These are phyloP conservation scores for Stratiolaelaps scimitus DNA, from an alignment of 1,140 invertebrate species.

Conservation along the genomic window DNA sequence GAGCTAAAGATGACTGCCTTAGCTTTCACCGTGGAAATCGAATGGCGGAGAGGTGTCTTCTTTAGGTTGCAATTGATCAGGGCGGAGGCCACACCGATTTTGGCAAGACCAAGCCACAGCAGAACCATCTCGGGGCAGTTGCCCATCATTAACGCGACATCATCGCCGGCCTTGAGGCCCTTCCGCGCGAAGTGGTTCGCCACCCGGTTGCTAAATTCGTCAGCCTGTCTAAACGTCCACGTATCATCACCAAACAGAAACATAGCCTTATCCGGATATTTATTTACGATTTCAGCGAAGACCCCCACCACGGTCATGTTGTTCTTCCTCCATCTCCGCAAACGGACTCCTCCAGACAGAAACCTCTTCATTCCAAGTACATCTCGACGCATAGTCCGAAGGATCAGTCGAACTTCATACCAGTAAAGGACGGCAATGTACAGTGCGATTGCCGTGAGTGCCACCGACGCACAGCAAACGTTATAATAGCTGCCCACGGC, in stretches of 20 bases:
- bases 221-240: slow-evolving; percentile 61
- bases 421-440: too few species aligned
- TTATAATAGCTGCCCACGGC: too few species aligned
- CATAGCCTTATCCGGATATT: slow-evolving; percentile 61
- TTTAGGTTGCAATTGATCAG: slow-evolving; percentile 69
- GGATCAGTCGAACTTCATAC: too few species aligned
- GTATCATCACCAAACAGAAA: slow-evolving; percentile 60
- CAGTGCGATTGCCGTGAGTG: too few species aligned
- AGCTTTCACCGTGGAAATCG: slow-evolving; percentile 61
- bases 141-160: slow-evolving; percentile 70
- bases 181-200: slow-evolving; percentile 54
- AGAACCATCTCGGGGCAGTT: slow-evolving; percentile 62
- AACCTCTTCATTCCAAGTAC: too few species aligned
- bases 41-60: slow-evolving; percentile 60
- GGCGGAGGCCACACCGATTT: slow-evolving; percentile 58
- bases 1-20: slow-evolving; percentile 73
- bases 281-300: slow-evolving; percentile 56
- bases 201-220: slow-evolving; percentile 58
- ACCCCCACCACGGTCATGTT: slow-evolving; percentile 55
- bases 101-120: slow-evolving; percentile 61
- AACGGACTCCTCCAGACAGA: too few species aligned
- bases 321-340: slow-evolving; percentile 41
- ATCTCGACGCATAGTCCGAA: too few species aligned
- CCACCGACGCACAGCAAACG: too few species aligned
- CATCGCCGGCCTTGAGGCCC: slow-evolving; percentile 55